phyloP scores from a whole-genome alignment of 2,888 invertebrate genomes.

The Pachycephus smyrnensis region DNA sequence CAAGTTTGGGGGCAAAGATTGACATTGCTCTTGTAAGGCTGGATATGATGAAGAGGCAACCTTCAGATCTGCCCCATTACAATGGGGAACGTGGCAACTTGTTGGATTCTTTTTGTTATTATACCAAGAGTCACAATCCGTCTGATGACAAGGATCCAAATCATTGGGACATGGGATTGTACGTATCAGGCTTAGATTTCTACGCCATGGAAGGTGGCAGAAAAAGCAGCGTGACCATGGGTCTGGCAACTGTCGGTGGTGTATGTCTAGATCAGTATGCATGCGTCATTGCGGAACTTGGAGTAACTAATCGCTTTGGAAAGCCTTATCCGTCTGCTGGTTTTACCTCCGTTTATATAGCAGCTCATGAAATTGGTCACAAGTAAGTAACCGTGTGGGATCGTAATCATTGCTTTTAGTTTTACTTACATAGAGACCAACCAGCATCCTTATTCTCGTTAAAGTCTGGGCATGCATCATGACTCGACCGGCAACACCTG shows the following conservation, averaged over 20 bases:
- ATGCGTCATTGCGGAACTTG: constrained; percentile 84
- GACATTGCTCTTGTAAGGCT: constrained; percentile 78
- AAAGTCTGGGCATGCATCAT: constrained; percentile 84
- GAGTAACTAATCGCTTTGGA: constrained; percentile 78
- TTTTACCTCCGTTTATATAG: constrained; percentile 85
- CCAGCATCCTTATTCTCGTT: constrained; percentile 30
- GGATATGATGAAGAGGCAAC: constrained; percentile 78
- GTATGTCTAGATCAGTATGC: constrained; percentile 79
- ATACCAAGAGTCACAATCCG: constrained; percentile 76
- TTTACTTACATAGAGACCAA: background rate
- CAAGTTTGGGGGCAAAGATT: constrained; percentile 75
- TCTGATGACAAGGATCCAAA: constrained; percentile 76
- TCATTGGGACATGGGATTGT: constrained; percentile 86
- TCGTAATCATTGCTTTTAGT: constrained; percentile 11
- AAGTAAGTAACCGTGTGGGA: constrained; percentile 71
- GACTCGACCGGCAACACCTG: constrained; percentile 80
- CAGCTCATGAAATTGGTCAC: constrained; percentile 87
- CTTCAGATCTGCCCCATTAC: constrained; percentile 72
- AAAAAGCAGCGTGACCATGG: constrained; percentile 82
- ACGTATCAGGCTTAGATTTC: constrained; percentile 83
- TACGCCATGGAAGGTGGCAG: constrained; percentile 78
- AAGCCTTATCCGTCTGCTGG: constrained; percentile 86
- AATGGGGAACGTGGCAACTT: constrained; percentile 76
- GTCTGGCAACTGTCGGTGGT: constrained; percentile 83
- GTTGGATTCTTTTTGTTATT: constrained; percentile 81